Conservation (phyloP, 2,888 invertebrate species). For the Ferdinandea cuprea region DNA sequence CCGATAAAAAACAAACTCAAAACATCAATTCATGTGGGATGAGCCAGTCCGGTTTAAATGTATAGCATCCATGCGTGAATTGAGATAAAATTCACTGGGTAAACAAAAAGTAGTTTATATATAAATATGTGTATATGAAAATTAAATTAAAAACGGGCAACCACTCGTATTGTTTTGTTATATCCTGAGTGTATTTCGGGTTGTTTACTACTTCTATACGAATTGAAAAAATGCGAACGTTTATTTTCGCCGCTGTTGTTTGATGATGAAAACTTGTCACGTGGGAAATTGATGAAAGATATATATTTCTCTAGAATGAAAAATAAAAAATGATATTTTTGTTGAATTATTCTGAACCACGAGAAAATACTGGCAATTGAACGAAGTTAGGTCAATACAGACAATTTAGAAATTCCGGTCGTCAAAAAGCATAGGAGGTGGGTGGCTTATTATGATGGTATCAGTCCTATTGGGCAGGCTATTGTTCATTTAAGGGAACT, state of each 20-base stretch:
- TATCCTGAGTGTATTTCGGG: background rate
- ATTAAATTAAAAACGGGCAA: constrained; percentile 28
- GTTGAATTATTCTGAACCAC: too few relatives aligned
- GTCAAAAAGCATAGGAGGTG: too few relatives aligned
- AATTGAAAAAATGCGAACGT: too few relatives aligned
- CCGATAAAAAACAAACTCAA: constrained; percentile 3
- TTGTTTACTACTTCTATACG: too few relatives aligned
- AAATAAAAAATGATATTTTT: too few relatives aligned
- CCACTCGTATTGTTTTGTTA: constrained; percentile 13
- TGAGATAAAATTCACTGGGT: constrained; percentile 36
- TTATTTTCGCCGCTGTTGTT: background rate
- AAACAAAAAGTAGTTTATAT: background rate
- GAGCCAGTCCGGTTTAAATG: constrained; percentile 2
- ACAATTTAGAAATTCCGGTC: too few relatives aligned
- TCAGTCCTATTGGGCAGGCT: too few relatives aligned
- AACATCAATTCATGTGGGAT: constrained; percentile 11
- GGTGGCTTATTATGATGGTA: too few relatives aligned
- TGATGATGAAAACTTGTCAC: background rate
- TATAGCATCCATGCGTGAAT: constrained; percentile 30
- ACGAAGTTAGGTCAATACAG: too few relatives aligned
- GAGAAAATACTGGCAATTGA: too few relatives aligned
- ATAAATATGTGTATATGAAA: background rate
- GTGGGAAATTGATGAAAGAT: background rate
- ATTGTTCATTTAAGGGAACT: too few relatives aligned
- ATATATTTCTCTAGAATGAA: too few relatives aligned